Evolutionary conservation across 1,140 invertebrate genomes (phyloP).

Genomic region (Pogonus chalceus): DNA sequence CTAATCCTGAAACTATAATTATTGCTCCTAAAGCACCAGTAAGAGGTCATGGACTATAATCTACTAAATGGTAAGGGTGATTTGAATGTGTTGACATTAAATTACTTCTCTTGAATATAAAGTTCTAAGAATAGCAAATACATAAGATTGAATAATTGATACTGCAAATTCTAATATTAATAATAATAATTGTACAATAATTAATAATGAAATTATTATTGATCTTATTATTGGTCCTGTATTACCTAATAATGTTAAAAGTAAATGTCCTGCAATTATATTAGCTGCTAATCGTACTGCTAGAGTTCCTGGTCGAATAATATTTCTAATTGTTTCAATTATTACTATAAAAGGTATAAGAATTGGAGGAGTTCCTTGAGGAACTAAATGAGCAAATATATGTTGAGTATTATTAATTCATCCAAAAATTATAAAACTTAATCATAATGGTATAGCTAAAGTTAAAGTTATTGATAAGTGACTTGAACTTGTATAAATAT

Average conservation of each 20-base stretch:
- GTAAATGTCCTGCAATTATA: slow-evolving; percentile 57
- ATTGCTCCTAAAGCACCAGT: slow-evolving; percentile 35
- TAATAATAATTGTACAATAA: slow-evolving; percentile 40
- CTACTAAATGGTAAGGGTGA: slow-evolving; percentile 42
- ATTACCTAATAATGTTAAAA: slow-evolving; percentile 43
- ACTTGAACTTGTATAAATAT: slow-evolving; percentile 53
- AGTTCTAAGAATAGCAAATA: slow-evolving; percentile 31
- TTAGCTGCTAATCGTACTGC: slow-evolving; percentile 53
- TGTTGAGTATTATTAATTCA: slow-evolving; percentile 43
- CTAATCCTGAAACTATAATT: slow-evolving; percentile 35
- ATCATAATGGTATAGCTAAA: slow-evolving; percentile 47
- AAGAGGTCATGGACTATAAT: slow-evolving; percentile 45
- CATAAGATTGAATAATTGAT: slow-evolving; percentile 27
- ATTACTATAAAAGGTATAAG: slow-evolving; percentile 45
- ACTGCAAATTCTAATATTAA: slow-evolving; percentile 32
- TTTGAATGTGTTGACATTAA: slow-evolving; percentile 38
- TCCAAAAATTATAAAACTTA: slow-evolving; percentile 46
- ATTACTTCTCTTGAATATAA: no score
- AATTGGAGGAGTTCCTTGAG: slow-evolving; percentile 43
- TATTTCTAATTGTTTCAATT: slow-evolving; percentile 49
- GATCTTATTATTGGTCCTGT: slow-evolving; percentile 28
- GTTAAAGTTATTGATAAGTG: slow-evolving; percentile 45
- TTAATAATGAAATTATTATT: slow-evolving; percentile 32
- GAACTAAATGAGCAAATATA: slow-evolving; percentile 52
- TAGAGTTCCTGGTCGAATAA: slow-evolving; percentile 53